Evolutionary conservation across 53 echinoderm and acorn worm species (phyloP).

Genomic region (Paracentrotus lividus): DNA sequence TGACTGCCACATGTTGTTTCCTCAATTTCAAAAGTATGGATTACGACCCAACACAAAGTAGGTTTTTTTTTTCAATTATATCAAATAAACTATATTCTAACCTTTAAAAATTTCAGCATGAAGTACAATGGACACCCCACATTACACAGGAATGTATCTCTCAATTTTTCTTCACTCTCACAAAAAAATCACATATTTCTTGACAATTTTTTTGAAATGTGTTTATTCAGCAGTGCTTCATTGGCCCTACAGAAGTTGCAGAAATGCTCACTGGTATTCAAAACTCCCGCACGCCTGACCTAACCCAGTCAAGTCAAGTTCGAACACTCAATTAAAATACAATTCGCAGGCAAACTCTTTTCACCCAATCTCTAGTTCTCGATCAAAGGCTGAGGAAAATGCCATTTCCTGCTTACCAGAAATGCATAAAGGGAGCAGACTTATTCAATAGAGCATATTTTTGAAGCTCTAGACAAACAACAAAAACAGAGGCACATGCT

Average conservation of each 20-base stretch:
- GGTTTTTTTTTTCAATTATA: too few species aligned
- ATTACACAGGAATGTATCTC: background rate
- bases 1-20: too few species aligned
- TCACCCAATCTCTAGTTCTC: conserved; percentile 18
- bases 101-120: background rate
- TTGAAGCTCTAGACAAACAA: conserved; percentile 32
- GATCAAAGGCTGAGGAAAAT: conserved; percentile 57
- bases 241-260: background rate
- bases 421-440: conserved; percentile 23
- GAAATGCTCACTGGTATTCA: background rate
- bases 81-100: too few species aligned
- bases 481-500: conserved; percentile 28
- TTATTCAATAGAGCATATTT: conserved; percentile 17
- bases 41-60: too few species aligned
- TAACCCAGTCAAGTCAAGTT: conserved; percentile 46
- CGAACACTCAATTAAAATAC: conserved; percentile 60
- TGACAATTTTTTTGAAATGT: background rate
- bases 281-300: conserved; percentile 44
- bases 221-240: conserved; percentile 53
- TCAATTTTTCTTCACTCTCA: background rate
- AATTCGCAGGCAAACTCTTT: conserved; percentile 42
- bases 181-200: background rate
- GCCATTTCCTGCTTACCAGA: conserved; percentile 61
- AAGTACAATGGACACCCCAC: background rate
- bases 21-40: too few species aligned